Percentiles rank a stretch among this genome's conserved stretches.
phyloP scores from a whole-genome alignment of 2,113 vertebrate genomes.

The Gymnorhina tibicen region DNA sequence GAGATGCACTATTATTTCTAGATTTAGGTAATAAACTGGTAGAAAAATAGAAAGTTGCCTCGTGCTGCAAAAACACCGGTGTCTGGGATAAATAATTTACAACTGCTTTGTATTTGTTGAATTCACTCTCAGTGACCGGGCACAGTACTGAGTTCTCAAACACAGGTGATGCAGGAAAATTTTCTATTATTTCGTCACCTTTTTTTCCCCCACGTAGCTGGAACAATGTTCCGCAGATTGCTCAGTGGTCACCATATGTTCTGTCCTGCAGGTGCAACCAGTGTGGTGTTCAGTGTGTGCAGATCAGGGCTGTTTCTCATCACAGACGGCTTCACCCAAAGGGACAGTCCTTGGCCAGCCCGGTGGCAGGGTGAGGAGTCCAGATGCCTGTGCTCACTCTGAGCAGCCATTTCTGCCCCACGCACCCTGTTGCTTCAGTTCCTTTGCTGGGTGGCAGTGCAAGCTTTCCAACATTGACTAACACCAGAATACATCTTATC shows the following conservation, averaged over 20 bases:
- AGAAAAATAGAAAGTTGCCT: not conserved
- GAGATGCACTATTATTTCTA: not conserved
- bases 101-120: not conserved
- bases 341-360: not conserved
- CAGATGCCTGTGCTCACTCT: not conserved
- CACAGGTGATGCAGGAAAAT: not conserved
- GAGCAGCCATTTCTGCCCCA: not conserved
- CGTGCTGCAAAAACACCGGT: not conserved
- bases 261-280: not conserved
- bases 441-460: not conserved
- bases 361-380: rapidly evolving
- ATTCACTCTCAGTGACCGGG: not conserved
- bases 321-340: not conserved
- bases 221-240: not conserved
- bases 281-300: not conserved
- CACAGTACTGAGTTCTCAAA: not conserved
- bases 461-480: not conserved
- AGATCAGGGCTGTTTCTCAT: not conserved
- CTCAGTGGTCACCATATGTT: not conserved
- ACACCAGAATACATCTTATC: not conserved
- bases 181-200: not conserved
- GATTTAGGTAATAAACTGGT: not conserved
- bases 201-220: not conserved
- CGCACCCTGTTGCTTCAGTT: not conserved
- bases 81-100: not conserved